phyloP scores from a whole-genome alignment of 2,113 vertebrate genomes.

The Saiga tatarica region DNA sequence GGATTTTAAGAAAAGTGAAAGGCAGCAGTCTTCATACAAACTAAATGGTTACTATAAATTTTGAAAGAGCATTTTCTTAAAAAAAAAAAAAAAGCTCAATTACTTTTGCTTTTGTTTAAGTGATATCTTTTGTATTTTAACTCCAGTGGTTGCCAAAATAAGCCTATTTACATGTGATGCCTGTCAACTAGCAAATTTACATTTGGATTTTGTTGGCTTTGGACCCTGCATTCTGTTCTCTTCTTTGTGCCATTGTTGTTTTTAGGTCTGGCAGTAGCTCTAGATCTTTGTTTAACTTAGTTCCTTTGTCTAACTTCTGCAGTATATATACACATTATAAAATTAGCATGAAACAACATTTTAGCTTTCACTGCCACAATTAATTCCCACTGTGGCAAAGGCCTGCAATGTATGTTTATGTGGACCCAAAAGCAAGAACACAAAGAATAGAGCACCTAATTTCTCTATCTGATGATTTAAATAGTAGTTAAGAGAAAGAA shows the following conservation, averaged over 20 bases:
- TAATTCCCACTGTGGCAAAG: constrained; percentile 52
- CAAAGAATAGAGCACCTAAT: neutral
- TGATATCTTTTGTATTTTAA: constrained; percentile 74
- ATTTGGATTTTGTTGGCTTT: constrained; percentile 81
- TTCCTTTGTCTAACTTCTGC: constrained; percentile 65
- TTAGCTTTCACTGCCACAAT: constrained; percentile 58
- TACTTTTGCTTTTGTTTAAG: constrained; percentile 73
- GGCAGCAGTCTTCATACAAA: constrained; percentile 50
- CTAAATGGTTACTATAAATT: constrained; percentile 56
- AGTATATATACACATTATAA: constrained; percentile 59
- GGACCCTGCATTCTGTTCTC: constrained; percentile 65
- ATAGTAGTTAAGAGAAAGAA: neutral
- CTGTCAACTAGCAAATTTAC: constrained; percentile 78
- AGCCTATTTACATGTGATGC: constrained; percentile 78
- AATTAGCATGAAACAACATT: constrained; percentile 48
- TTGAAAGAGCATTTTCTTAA: constrained; percentile 44
- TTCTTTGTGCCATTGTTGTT: constrained; percentile 75
- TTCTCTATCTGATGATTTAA: constrained; percentile 25
- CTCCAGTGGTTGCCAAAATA: constrained; percentile 78
- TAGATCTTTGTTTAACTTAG: constrained; percentile 71
- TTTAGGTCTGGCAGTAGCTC: constrained; percentile 77
- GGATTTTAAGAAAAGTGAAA: constrained; percentile 58
- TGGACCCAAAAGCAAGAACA: constrained; percentile 17
- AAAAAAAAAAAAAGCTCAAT: constrained; percentile 43
- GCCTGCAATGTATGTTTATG: constrained; percentile 28